Conservation (phyloP, 1,140 invertebrate genomes). For the Pomacea maculata region DNA sequence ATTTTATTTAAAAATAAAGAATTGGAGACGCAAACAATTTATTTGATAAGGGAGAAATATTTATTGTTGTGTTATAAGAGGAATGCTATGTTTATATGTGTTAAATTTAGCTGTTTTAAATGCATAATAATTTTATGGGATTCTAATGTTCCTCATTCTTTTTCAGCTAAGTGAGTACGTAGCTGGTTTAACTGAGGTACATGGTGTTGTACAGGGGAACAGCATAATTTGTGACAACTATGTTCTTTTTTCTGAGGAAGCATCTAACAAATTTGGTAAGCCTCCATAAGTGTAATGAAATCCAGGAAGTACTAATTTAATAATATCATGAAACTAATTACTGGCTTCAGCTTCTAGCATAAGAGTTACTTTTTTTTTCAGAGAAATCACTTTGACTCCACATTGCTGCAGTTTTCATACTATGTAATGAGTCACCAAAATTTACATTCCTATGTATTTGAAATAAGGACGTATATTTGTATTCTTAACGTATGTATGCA, state of each 20-base stretch:
- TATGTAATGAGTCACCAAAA: not conserved
- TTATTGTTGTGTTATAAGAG: not conserved
- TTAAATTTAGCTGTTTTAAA: not conserved
- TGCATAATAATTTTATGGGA: not conserved
- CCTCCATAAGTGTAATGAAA: not conserved
- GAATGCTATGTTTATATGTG: not conserved
- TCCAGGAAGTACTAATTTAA: not conserved
- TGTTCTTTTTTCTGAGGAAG: constrained; percentile 44
- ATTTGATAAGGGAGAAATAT: too few species aligned
- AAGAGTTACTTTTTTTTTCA: not conserved
- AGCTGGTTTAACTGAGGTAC: constrained; percentile 46
- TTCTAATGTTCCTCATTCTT: not conserved
- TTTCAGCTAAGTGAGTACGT: constrained; percentile 53
- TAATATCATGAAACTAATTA: not conserved
- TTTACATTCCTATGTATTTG: too few species aligned
- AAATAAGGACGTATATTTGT: too few species aligned
- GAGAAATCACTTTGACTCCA: not conserved
- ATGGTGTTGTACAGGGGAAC: constrained; percentile 40
- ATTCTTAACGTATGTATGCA: too few species aligned
- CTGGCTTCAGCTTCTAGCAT: not conserved
- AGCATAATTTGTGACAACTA: constrained; percentile 44
- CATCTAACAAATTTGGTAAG: constrained; percentile 45
- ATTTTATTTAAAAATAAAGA: too few species aligned
- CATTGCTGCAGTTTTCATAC: not conserved
- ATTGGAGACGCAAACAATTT: too few species aligned